These are phyloP conservation scores for Fukomys damarensis DNA, from an alignment of 2,113 vertebrate genomes.

Conservation along the genomic window DNA sequence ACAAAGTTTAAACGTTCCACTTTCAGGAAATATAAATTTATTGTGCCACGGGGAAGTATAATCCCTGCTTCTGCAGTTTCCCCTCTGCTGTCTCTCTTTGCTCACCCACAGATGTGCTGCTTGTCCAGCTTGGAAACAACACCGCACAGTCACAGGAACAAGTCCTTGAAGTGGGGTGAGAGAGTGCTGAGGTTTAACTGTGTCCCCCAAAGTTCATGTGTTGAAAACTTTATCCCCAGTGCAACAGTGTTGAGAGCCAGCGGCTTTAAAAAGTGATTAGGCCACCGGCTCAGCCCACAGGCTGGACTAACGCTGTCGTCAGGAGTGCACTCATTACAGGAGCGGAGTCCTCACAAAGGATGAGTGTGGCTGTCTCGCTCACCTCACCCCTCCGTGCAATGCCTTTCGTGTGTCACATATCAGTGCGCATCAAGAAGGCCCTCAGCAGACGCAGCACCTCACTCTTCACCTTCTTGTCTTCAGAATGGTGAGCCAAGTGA, in stretches of 20 bases:
- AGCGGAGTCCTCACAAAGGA: neutral
- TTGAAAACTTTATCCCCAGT: neutral
- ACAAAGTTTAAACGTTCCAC: neutral
- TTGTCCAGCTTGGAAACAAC: neutral
- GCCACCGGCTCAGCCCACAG: neutral
- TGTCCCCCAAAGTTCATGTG: neutral
- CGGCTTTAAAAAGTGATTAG: neutral
- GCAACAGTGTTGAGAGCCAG: neutral
- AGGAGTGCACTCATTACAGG: neutral
- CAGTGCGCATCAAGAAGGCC: neutral
- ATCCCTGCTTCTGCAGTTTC: neutral
- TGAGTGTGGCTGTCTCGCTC: neutral
- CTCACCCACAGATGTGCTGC: neutral
- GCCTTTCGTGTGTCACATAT: neutral
- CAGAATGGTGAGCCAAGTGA: neutral
- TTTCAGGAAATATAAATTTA: neutral
- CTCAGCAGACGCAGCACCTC: neutral
- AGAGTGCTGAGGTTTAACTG: neutral
- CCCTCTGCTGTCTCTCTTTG: rapidly evolving
- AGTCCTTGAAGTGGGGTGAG: neutral
- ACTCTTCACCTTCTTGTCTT: neutral
- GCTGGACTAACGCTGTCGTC: neutral
- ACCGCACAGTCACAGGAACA: neutral
- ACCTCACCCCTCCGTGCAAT: no score
- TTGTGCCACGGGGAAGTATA: neutral